phyloP scores from a whole-genome alignment of 2,113 vertebrate species.

The Callionymus lyra region DNA sequence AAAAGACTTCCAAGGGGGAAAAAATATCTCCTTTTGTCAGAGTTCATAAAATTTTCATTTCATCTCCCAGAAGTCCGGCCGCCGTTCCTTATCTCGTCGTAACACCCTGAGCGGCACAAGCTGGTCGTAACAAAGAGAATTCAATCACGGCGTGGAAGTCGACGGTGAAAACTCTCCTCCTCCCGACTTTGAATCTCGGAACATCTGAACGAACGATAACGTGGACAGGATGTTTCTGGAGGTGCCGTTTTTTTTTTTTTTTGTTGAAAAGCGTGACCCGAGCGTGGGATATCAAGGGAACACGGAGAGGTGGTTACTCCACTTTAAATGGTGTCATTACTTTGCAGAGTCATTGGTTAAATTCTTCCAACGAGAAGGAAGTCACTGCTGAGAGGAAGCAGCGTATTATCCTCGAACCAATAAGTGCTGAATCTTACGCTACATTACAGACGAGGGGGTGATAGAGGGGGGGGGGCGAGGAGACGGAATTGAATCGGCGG shows the following conservation, averaged over 20 bases:
- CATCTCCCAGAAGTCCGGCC: slow-evolving; percentile 29
- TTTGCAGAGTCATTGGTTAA: too few species aligned
- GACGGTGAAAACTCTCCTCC: too few species aligned
- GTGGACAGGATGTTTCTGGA: too few species aligned
- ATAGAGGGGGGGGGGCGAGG: slow-evolving; percentile 30
- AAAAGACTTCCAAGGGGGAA: slow-evolving; percentile 3
- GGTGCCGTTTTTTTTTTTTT: too few species aligned
- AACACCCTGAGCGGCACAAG: slow-evolving; percentile 18
- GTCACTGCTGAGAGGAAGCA: slow-evolving; percentile 1
- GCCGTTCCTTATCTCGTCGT: slow-evolving; percentile 30
- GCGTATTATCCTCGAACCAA: slow-evolving; percentile 24
- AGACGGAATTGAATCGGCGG: slow-evolving; percentile 55
- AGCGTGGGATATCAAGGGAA: too few species aligned
- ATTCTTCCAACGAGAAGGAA: too few species aligned
- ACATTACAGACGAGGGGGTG: slow-evolving; percentile 36
- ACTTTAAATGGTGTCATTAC: too few species aligned
- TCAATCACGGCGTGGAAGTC: slow-evolving; percentile 22
- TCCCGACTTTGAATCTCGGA: too few species aligned
- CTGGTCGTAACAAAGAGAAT: slow-evolving; percentile 16
- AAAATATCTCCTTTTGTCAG: slow-evolving; percentile 25
- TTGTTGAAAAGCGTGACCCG: too few species aligned
- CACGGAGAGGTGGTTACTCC: too few species aligned
- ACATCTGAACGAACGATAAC: too few species aligned
- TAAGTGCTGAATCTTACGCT: slow-evolving; percentile 33
- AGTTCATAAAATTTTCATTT: slow-evolving; percentile 45